Percentiles rank a stretch among this genome's conserved stretches.
These are phyloP conservation scores for Diplosoma virens DNA, from an alignment of 23 tunicate species.

Conservation along the genomic window DNA sequence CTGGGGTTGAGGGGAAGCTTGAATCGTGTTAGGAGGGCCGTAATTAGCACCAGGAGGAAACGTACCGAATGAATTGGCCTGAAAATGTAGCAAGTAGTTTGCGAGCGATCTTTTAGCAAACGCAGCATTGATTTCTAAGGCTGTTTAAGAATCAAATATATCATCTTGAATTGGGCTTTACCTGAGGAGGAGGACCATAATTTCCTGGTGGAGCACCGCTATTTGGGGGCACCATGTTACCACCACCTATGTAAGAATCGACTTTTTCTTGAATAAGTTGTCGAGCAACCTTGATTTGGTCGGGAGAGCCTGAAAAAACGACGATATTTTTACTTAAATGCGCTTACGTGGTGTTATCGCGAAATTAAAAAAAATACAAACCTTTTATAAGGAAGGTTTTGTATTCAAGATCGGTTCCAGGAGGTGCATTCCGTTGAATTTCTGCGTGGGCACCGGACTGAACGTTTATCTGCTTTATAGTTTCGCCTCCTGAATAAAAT, in stretches of 20 bases:
- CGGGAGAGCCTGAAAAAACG: slow-evolving; percentile 66
- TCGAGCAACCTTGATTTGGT: slow-evolving; percentile 80
- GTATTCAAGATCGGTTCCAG: slow-evolving; percentile 83
- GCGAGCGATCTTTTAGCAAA: no score
- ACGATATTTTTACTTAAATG: background rate
- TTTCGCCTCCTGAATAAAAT: slow-evolving; percentile 93
- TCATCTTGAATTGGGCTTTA: no score
- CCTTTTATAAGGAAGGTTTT: slow-evolving; percentile 96
- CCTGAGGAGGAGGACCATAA: slow-evolving; percentile 64
- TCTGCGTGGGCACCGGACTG: slow-evolving; percentile 99
- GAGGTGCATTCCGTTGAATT: slow-evolving; percentile 80
- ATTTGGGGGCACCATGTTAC: slow-evolving; percentile 16
- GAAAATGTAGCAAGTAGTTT: no score
- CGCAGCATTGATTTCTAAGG: no score
- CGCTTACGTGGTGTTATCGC: no score
- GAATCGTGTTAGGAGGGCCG: slow-evolving; percentile 53
- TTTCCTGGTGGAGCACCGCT: slow-evolving; percentile 62
- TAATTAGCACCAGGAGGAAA: slow-evolving; percentile 82
- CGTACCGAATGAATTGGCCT: slow-evolving; percentile 52
- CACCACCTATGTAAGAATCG: slow-evolving; percentile 72
- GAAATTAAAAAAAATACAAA: background rate
- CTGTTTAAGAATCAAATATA: no score
- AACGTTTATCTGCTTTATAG: slow-evolving; percentile 82
- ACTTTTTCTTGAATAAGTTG: slow-evolving; percentile 96
- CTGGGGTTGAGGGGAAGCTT: slow-evolving; percentile 66